phyloP scores from a whole-genome alignment of 2,113 vertebrate species.

The Scopus umbretta region DNA sequence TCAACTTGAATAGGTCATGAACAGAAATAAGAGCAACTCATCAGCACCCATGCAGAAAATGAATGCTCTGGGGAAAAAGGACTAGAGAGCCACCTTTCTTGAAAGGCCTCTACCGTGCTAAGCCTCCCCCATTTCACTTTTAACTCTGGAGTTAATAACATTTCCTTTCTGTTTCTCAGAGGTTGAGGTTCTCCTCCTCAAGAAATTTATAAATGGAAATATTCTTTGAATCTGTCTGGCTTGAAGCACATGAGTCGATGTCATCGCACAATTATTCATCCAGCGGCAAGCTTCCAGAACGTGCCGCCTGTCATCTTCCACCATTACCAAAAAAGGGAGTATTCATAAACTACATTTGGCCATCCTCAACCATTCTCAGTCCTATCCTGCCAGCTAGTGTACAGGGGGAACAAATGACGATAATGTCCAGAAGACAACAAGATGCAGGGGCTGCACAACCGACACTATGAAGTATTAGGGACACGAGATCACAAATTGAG shows the following conservation, averaged over 20 bases:
- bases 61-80: neutral
- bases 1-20: fast-evolving
- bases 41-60: neutral
- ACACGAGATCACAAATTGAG: fast-evolving
- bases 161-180: neutral
- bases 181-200: neutral
- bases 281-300: neutral
- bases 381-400: neutral
- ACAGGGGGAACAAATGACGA: neutral
- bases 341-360: neutral
- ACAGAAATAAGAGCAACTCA: neutral
- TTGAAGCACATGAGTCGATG: neutral
- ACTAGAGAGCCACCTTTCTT: neutral
- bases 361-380: neutral
- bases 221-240: neutral
- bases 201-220: neutral
- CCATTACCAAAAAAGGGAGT: neutral
- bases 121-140: neutral
- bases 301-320: neutral
- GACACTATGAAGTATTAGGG: neutral
- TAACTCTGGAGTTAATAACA: neutral
- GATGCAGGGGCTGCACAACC: neutral
- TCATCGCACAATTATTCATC: neutral
- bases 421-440: neutral
- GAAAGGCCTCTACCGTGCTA: neutral